Evolutionary conservation across 2,797 vertebrate species (phyloP).

Genomic region (Rhabdophis nuchalis): DNA sequence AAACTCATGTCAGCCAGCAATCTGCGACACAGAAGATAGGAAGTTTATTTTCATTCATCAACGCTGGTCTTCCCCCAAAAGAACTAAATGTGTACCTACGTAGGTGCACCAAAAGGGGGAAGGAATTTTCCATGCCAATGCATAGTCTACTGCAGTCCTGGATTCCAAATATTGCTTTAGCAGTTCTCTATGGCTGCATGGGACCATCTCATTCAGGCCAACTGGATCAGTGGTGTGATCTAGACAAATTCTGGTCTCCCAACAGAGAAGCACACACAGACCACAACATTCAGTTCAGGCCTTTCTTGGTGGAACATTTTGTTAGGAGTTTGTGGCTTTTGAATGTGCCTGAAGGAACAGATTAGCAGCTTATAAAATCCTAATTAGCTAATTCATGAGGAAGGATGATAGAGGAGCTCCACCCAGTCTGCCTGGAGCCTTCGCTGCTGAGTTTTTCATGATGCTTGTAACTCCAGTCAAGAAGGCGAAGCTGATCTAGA

Average conservation of each 20-base stretch:
- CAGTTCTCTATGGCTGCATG: not conserved
- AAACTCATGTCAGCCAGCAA: not conserved
- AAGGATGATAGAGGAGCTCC: constrained; percentile 17
- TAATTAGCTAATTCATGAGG: constrained; percentile 12
- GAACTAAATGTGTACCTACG: not conserved
- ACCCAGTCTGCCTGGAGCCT: constrained; percentile 13
- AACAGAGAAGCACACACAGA: not conserved
- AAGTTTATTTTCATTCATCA: not conserved
- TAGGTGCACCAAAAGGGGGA: not conserved
- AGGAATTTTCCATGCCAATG: not conserved
- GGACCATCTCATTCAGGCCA: not conserved
- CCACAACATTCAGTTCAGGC: not conserved
- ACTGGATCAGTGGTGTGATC: not conserved
- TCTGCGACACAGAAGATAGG: not conserved
- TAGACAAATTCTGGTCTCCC: not conserved
- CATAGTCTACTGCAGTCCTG: not conserved
- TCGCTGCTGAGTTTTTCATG: not conserved
- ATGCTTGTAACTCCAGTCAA: constrained; percentile 1
- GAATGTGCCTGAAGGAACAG: not conserved
- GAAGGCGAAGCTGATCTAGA: not conserved
- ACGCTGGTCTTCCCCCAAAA: not conserved
- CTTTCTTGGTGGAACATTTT: not conserved
- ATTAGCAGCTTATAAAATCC: not conserved
- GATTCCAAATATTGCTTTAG: not conserved
- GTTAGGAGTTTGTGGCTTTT: not conserved